Base-by-base conservation (phyloP, 2,797 vertebrate species). In the Odontamblyopus lacepedii region DNA sequence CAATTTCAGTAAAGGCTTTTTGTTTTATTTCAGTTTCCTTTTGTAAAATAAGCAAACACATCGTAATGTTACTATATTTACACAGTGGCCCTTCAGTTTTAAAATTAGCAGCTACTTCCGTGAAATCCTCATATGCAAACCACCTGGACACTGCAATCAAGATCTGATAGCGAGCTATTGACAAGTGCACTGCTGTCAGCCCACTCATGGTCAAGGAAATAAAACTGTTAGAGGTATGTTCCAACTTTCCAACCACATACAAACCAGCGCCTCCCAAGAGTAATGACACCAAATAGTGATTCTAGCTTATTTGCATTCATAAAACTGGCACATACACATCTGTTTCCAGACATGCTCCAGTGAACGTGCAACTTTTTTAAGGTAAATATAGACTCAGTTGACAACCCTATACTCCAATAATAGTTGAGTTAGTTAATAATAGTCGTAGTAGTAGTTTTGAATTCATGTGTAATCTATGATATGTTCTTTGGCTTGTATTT, bases 101-200 rank as follows among this genome's bases (percentile, higher is more conserved):
- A 63, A 86, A 87, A 86, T 71, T 27, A 82, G 72, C 74, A 68
- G 41, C 68, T 73, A 79, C 87, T 89, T 92, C 89, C 88, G 91
- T 84, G 92, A 90, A 93, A 93, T 90, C 83, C 83, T 85, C 19
- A 6, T 83, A 93, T 93, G 92, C 93, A 94, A 95, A 94, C 50
- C 50, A 89, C 56, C 44, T 0, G 61, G 78, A 79, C 50, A 15
- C 85, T 82, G 71, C 79, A 76, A 70, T 78, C 77, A 78, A 83
- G 77, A 73, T 80, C 69, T 72, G 79, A 76, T 11, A 3, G 11
- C 38, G 63, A 71, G 13, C 72, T 32, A 62, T 38, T 32, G n/a
- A 75, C 70, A 78, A 64, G 13, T 48, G 74, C 73, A 70, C 63
- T 19, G 77, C 41, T 70, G 35, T 73, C 50, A 84, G 69, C 67